Evolutionary conservation across 2,888 invertebrate genomes (phyloP).

Genomic region (Polyploca ridens): DNA sequence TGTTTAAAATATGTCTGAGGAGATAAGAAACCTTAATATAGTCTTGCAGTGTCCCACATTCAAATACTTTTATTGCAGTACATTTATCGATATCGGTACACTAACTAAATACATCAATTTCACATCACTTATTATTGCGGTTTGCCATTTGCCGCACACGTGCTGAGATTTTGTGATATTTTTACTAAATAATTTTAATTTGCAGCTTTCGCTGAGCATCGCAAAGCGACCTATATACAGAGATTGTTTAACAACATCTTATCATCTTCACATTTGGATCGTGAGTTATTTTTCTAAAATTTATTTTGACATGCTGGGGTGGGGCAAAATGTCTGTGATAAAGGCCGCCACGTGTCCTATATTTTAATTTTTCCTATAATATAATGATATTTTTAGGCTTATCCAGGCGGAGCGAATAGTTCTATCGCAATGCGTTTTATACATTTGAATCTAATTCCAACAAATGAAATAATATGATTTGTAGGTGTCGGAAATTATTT

Average conservation of each 20-base stretch:
- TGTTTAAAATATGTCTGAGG: not conserved
- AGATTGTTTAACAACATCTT: slow-evolving; percentile 59
- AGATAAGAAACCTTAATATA: not conserved
- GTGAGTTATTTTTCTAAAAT: slow-evolving; percentile 61
- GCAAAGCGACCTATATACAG: slow-evolving; percentile 50
- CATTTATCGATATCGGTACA: not conserved
- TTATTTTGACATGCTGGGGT: slow-evolving; percentile 77
- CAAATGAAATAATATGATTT: slow-evolving; percentile 16
- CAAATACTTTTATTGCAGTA: too few relatives aligned
- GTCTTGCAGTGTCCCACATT: too few relatives aligned
- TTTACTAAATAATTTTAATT: slow-evolving; percentile 73
- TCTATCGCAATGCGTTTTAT: slow-evolving; percentile 14
- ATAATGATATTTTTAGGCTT: slow-evolving; percentile 38
- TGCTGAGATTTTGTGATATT: slow-evolving; percentile 82
- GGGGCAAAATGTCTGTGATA: slow-evolving; percentile 77
- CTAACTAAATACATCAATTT: not conserved
- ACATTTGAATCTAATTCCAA: slow-evolving; percentile 18
- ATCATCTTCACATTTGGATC: slow-evolving; percentile 54
- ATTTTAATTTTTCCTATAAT: slow-evolving; percentile 55
- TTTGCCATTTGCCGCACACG: slow-evolving; percentile 83
- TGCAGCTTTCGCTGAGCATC: slow-evolving; percentile 59
- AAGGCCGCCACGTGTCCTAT: slow-evolving; percentile 81
- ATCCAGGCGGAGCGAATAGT: slow-evolving; percentile 19
- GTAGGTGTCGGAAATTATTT: slow-evolving; percentile 38
- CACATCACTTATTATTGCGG: slow-evolving; percentile 62